Evolutionary conservation across 2,113 vertebrate genomes (phyloP).

Genomic region (Halcyon malimbica): DNA sequence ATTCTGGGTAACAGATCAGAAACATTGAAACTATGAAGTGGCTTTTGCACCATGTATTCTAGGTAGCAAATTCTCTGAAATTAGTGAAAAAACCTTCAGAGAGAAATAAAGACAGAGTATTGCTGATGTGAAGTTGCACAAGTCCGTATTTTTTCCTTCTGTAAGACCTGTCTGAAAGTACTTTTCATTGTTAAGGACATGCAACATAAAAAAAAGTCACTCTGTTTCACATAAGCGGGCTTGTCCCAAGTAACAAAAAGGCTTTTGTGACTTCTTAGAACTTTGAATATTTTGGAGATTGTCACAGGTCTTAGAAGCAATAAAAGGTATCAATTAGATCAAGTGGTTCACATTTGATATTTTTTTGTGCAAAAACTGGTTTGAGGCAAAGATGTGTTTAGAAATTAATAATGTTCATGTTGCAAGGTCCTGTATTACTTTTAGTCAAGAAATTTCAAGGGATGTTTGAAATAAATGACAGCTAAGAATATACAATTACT

Average conservation of each 20-base stretch:
- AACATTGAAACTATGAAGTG: fast-evolving
- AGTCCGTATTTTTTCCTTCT: neutral
- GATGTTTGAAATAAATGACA: neutral
- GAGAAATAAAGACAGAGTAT: neutral
- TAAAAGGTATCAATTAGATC: neutral
- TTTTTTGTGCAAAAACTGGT: neutral
- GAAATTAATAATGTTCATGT: neutral
- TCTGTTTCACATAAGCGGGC: neutral
- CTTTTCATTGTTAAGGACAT: neutral
- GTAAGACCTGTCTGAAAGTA: neutral
- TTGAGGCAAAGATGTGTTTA: neutral
- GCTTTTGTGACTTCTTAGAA: neutral
- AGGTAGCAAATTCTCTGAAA: neutral
- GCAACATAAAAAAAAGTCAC: neutral
- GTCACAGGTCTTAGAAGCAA: neutral
- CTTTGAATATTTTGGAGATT: neutral
- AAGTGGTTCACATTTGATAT: neutral
- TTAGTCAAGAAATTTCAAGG: neutral
- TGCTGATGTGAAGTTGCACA: neutral
- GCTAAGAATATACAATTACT: neutral
- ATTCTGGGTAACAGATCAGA: neutral
- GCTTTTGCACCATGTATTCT: neutral
- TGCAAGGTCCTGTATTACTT: neutral
- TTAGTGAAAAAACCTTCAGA: neutral
- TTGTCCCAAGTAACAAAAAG: neutral